phyloP scores from a whole-genome alignment of 2,888 invertebrate species.

The Xylota sylvarum region DNA sequence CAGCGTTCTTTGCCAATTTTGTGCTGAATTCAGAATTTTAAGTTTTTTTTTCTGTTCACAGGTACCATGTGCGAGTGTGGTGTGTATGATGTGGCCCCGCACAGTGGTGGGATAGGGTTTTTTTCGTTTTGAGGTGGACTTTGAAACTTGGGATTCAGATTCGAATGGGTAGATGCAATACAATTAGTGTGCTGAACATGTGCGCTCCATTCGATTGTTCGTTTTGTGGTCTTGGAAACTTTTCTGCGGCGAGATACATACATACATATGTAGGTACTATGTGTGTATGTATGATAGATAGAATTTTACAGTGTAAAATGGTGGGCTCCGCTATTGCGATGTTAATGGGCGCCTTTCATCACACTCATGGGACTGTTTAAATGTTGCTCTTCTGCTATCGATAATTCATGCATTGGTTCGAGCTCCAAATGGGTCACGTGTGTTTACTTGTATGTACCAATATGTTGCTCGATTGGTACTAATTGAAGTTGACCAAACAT shows the following conservation, averaged over 20 bases:
- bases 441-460: no score
- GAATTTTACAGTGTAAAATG: no score
- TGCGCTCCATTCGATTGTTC: not conserved
- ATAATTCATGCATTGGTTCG: no score
- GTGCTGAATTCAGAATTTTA: conserved; percentile 65
- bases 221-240: not conserved
- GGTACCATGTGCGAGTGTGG: not conserved
- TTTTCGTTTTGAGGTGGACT: conserved; percentile 20
- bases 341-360: no score
- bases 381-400: no score
- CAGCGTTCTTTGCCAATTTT: conserved; percentile 66
- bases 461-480: no score
- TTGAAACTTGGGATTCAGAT: conserved; percentile 5
- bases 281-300: no score
- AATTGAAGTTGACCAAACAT: no score
- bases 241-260: not conserved
- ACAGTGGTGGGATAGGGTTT: not conserved
- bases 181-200: conserved; percentile 6
- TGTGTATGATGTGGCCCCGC: not conserved
- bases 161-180: not conserved
- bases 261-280: no score
- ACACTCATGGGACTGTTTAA: no score
- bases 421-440: no score
- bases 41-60: conserved; percentile 21
- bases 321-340: no score